Percentiles rank a stretch among this genome's conserved stretches.
Conservation (phyloP, 2,888 invertebrate genomes). For the Dynastes maya region DNA sequence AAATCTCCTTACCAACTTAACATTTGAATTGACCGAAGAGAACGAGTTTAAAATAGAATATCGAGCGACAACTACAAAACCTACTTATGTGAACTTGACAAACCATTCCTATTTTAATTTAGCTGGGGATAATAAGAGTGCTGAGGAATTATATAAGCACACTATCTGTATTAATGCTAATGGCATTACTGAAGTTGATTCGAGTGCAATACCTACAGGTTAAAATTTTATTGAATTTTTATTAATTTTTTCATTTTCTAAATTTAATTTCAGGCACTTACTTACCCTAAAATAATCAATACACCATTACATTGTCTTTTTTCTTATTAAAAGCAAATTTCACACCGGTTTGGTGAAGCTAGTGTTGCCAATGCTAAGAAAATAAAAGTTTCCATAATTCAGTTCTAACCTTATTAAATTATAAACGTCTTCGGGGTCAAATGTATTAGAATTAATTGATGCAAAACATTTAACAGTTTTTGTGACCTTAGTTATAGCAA, state of each 20-base stretch:
- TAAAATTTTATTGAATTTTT: background rate
- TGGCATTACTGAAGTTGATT: conserved; percentile 81
- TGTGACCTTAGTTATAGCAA: too few species aligned
- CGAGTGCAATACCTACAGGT: conserved; percentile 83
- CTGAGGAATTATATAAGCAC: conserved; percentile 79
- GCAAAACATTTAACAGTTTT: too few species aligned
- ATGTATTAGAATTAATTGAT: too few species aligned
- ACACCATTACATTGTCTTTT: background rate
- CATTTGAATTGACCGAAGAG: conserved; percentile 81
- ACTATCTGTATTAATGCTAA: conserved; percentile 83
- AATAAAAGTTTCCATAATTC: background rate
- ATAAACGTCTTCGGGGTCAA: too few species aligned
- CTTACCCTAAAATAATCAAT: background rate
- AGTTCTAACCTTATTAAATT: background rate
- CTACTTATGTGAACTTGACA: conserved; percentile 90
- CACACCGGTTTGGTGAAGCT: background rate
- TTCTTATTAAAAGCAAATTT: too few species aligned
- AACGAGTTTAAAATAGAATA: conserved; percentile 85
- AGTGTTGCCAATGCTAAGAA: conserved; percentile 7
- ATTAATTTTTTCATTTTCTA: conserved; percentile 44
- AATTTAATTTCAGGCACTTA: background rate
- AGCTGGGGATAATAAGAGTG: conserved; percentile 87
- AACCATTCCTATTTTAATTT: conserved; percentile 94
- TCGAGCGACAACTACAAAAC: conserved; percentile 82
- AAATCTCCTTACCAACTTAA: conserved; percentile 79